Base-by-base conservation (phyloP, 1,140 invertebrate species). In the Leptopilina clavipes region DNA sequence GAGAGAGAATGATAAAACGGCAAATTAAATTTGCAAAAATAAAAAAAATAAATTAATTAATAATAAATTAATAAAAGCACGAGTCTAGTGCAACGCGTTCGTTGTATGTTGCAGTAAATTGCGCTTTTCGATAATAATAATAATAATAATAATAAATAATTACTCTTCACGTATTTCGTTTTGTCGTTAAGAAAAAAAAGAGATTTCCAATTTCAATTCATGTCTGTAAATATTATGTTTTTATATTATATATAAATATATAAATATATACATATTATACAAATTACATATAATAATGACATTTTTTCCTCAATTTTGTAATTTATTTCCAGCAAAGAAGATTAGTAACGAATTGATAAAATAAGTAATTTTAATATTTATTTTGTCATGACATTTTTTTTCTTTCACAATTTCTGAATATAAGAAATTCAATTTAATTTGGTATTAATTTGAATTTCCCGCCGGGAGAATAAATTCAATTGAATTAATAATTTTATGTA, bases 151-250 rank as follows among this genome's bases (percentile, higher is more conserved):
- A 31, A 31, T 3, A 31, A 31, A 31, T 40, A 40, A 3, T 85
- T 83, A 85, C 70, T 76, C 59, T 81, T 83, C 83, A 80, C 79
- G 78, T 84, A 85, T 76, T 71, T 73, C 78, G 79, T 76, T 79
- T 84, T 83, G 81, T 83, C 82, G 84, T 80, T 84, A 45, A 81
- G 9, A 70, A 72, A 48, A 9, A 31, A 54, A 52, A 17, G 17
- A 52, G 17, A 45, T 88, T 86, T 87, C 83, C 84, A 86, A 65
- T 79, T 86, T 82, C 83, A 40, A 86, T 85, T 84, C 81, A 84
- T 87, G 84, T 89, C 87, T 88, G 89, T 90, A 90, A 88, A 90
- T 90, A 90, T 90, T 90, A 88, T 89, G 88, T 89, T 90, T 90
- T 87, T 90, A 89, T 89, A 90, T 40, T 89, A 86, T 82, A 86